A percentile compares a stretch with the other conserved stretches of the same genome.
Conservation (phyloP, 2,113 vertebrate genomes). For the Sceloporus tristichus region DNA sequence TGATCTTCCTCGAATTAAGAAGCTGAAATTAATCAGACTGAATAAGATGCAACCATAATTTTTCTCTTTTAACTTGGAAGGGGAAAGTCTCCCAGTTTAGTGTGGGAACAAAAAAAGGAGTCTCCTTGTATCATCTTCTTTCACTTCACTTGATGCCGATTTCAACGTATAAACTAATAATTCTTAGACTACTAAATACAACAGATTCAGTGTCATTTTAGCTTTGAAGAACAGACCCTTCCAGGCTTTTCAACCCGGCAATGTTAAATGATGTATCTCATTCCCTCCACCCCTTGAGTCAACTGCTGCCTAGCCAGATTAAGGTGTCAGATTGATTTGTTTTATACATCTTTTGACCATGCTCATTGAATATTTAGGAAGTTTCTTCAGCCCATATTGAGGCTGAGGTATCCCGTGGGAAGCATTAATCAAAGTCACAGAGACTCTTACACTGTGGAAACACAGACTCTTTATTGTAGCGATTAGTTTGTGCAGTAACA, state of each 20-base stretch:
- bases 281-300: constrained; percentile 88
- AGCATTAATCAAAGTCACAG: constrained; percentile 88
- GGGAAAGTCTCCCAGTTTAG: constrained; percentile 57
- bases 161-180: constrained; percentile 82
- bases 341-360: constrained; percentile 92
- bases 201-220: constrained; percentile 80
- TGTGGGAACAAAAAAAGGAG: constrained; percentile 50
- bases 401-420: constrained; percentile 89
- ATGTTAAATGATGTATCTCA: constrained; percentile 91
- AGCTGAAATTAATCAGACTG: neutral
- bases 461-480: constrained; percentile 87
- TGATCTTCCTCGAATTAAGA: constrained; percentile 35
- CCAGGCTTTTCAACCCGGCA: constrained; percentile 89
- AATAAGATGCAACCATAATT: constrained; percentile 63
- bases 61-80: constrained; percentile 42
- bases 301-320: constrained; percentile 94
- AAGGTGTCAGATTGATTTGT: constrained; percentile 95
- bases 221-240: constrained; percentile 88
- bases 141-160: constrained; percentile 72
- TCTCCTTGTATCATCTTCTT: constrained; percentile 63
- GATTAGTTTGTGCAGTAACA: constrained; percentile 88
- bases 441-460: constrained; percentile 84
- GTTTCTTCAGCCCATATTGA: constrained; percentile 90
- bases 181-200: constrained; percentile 80
- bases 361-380: constrained; percentile 92